Evolutionary conservation across 1,140 invertebrate genomes (phyloP).

Genomic region (Caenorhabditis remanei): DNA sequence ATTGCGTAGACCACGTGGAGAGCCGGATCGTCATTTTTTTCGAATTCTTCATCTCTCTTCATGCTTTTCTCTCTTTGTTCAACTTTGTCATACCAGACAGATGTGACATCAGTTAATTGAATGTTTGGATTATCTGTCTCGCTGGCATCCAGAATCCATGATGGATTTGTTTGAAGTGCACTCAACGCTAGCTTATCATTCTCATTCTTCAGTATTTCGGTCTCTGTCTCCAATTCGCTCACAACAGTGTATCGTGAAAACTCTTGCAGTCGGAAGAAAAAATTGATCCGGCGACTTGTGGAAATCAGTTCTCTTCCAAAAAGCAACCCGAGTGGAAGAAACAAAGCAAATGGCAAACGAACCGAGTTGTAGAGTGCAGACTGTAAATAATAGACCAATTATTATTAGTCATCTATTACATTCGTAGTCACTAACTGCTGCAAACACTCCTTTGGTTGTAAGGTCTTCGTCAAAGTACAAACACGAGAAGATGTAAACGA

Average conservation of each 20-base stretch:
- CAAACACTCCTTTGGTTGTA: neutral
- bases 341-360: conserved; percentile 1
- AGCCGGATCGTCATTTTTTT: neutral
- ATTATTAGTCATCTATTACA: neutral
- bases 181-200: neutral
- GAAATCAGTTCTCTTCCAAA: conserved; percentile 10
- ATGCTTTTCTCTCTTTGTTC: neutral
- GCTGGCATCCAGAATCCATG: neutral
- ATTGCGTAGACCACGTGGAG: neutral
- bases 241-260: neutral
- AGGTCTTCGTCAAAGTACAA: neutral
- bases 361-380: conserved; percentile 23
- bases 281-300: neutral
- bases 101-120: neutral
- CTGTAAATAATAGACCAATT: neutral
- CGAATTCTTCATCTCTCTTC: neutral
- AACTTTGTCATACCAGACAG: conserved; percentile 9
- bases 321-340: neutral
- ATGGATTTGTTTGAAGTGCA: neutral
- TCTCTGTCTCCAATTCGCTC: no score
- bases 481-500: conserved; percentile 15
- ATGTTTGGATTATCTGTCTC: neutral
- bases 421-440: neutral
- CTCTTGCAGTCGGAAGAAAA: neutral
- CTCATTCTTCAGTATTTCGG: neutral